Conservation (phyloP, 1,140 invertebrate genomes). For the Bombyx mandarina region DNA sequence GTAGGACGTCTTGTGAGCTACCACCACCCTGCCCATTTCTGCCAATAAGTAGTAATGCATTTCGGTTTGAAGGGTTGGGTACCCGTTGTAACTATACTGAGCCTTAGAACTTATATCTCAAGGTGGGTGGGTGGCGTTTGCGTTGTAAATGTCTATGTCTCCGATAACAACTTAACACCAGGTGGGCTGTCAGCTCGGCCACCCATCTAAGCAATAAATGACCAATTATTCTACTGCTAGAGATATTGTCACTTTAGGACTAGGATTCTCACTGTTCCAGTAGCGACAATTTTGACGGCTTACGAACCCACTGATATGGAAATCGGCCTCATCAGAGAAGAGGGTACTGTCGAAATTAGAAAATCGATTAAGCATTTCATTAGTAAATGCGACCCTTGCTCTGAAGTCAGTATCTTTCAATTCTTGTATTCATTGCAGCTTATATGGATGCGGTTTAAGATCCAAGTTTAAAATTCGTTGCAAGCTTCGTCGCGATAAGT, state of each 20-base stretch:
- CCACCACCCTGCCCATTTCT: no score
- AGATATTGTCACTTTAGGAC: constrained; percentile 2
- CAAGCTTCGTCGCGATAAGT: constrained; percentile 4
- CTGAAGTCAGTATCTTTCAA: constrained; percentile 10
- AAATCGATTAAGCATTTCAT: constrained; percentile 15
- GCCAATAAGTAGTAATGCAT: no score
- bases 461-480: constrained; percentile 14
- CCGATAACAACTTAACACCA: no score
- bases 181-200: no score
- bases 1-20: no score
- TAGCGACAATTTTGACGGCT: constrained; percentile 48
- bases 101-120: no score
- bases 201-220: no score
- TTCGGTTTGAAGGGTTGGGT: no score
- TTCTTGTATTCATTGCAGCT: constrained; percentile 18
- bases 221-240: background rate
- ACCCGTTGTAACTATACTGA: no score
- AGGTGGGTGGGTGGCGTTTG: no score
- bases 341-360: constrained; percentile 13
- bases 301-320: constrained; percentile 39
- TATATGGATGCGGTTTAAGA: constrained; percentile 7
- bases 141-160: no score
- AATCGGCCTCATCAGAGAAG: constrained; percentile 41
- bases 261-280: constrained; percentile 29
- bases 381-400: constrained; percentile 7